Percentiles rank a stretch among this genome's conserved stretches.
Evolutionary conservation across 2,113 vertebrate species (phyloP).

Genomic region (Phylloscopus whistleri): DNA sequence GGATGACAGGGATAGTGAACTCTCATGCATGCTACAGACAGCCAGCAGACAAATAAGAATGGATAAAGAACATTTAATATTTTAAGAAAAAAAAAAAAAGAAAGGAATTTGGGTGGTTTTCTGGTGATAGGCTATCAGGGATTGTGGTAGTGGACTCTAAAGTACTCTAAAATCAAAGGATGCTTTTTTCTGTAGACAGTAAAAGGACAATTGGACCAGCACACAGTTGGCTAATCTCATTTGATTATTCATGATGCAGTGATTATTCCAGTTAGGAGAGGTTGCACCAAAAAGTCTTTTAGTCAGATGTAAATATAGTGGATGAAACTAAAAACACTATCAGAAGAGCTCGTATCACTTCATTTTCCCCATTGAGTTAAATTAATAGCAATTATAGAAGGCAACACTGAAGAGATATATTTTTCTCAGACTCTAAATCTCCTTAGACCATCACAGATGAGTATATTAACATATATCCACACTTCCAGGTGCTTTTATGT

Average conservation of each 20-base stretch:
- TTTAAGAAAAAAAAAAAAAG: background rate
- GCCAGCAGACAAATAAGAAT: background rate
- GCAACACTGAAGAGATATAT: background rate
- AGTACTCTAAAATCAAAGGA: background rate
- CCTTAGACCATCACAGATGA: background rate
- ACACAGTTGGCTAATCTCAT: constrained; percentile 40
- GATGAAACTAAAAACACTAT: background rate
- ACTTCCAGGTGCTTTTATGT: background rate
- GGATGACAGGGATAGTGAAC: background rate
- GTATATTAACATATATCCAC: background rate
- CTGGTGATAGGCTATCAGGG: background rate
- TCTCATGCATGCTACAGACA: background rate
- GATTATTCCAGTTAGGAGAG: background rate
- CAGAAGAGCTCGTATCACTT: background rate
- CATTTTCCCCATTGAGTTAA: background rate
- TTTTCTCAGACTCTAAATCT: background rate
- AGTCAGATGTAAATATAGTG: background rate
- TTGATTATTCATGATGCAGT: constrained; percentile 48
- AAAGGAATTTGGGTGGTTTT: background rate
- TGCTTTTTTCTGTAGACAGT: background rate
- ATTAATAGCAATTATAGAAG: background rate
- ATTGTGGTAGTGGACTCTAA: background rate
- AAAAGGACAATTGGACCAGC: constrained; percentile 12
- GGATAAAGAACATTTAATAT: background rate
- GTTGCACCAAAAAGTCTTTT: background rate